Percentiles rank a stretch among this genome's conserved stretches.
These are phyloP conservation scores for Toxotes chatareus DNA, from an alignment of 2,113 vertebrate genomes.

Conservation along the genomic window DNA sequence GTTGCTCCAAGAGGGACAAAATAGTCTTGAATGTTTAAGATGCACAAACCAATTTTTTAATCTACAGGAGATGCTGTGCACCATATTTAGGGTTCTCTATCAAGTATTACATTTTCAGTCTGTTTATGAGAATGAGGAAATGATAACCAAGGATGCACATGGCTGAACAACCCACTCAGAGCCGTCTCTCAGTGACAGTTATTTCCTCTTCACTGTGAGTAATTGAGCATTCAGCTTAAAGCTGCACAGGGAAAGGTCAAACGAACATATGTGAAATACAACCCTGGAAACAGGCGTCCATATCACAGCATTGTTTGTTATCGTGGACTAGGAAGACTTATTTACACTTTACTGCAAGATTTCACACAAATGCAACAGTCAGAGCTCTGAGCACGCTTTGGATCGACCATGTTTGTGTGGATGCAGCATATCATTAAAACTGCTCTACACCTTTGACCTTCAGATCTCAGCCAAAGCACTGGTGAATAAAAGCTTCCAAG, in stretches of 20 bases:
- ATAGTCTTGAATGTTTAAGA: background rate
- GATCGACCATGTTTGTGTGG: conserved; percentile 43
- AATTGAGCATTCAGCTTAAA: background rate
- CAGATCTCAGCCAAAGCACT: conserved; percentile 18
- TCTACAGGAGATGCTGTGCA: background rate
- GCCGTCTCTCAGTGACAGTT: background rate
- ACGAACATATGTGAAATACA: background rate
- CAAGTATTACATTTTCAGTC: background rate
- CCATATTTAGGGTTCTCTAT: no score
- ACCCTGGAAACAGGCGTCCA: background rate
- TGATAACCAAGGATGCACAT: no score
- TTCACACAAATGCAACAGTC: background rate
- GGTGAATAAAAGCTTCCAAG: background rate
- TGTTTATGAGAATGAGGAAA: background rate
- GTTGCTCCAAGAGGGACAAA: background rate
- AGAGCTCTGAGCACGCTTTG: background rate
- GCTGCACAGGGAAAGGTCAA: background rate
- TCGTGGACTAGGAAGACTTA: background rate
- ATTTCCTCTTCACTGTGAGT: background rate
- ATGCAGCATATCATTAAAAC: conserved; percentile 28
- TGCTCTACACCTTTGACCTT: conserved; percentile 50
- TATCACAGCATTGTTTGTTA: background rate
- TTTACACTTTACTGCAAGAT: conserved; percentile 1
- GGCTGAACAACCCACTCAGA: background rate
- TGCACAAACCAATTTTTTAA: background rate